phyloP scores from a whole-genome alignment of 2,113 vertebrate species.

The Spermophilus dauricus region DNA sequence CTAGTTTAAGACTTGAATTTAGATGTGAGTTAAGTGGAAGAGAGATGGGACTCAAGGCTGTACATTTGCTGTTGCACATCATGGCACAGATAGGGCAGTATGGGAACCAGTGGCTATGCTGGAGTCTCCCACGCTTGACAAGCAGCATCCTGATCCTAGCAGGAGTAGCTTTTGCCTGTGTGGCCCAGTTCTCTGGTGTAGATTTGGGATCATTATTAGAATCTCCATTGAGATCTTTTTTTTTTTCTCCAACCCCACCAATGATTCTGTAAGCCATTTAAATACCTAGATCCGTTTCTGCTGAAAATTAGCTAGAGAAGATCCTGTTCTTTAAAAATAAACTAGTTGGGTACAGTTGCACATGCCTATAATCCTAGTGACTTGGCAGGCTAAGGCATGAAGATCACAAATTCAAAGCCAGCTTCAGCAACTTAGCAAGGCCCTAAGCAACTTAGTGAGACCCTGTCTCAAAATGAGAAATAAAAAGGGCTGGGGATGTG shows the following conservation, averaged over 20 bases:
- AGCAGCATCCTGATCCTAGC: background rate
- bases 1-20: constrained; percentile 20
- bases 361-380: too few relatives aligned
- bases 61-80: background rate
- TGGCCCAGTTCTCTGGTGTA: background rate
- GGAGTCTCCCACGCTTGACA: background rate
- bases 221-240: background rate
- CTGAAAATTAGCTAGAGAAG: constrained; percentile 23
- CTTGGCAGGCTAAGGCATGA: too few relatives aligned
- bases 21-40: background rate
- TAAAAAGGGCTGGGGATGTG: too few relatives aligned
- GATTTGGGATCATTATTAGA: constrained; percentile 6
- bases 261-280: background rate
- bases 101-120: background rate
- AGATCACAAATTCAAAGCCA: too few relatives aligned
- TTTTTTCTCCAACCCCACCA: background rate
- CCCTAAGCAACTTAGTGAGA: too few relatives aligned
- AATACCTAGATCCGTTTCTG: background rate
- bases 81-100: background rate
- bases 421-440: too few relatives aligned
- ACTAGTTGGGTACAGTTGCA: too few relatives aligned
- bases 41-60: background rate
- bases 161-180: background rate
- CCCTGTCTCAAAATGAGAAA: too few relatives aligned
- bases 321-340: background rate